Evolutionary conservation across 1,140 invertebrate genomes (phyloP).

Genomic region (Drosophila tropicalis): DNA sequence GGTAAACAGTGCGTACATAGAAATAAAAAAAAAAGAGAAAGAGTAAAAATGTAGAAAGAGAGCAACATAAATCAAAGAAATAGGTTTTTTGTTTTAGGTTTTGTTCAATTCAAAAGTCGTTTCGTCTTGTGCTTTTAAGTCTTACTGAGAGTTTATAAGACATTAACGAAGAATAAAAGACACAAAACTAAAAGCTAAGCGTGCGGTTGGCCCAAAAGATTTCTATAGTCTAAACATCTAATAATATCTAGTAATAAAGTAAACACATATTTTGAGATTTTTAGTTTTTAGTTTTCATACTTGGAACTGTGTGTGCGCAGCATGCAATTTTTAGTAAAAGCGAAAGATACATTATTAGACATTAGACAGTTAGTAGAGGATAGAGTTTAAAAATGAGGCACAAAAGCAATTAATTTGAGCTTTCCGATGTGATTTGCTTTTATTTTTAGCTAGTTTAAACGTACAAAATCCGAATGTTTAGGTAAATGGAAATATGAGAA

Average conservation of each 20-base stretch:
- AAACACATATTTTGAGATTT: constrained; percentile 1
- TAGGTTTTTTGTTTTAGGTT: constrained; percentile 45
- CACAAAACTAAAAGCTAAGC: constrained; percentile 39
- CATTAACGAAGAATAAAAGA: neutral
- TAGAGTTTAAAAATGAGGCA: neutral
- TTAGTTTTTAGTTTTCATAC: constrained; percentile 35
- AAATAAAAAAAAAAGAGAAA: constrained; percentile 82
- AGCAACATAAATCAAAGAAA: constrained; percentile 71
- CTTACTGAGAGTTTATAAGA: neutral
- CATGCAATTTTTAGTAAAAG: constrained; percentile 48
- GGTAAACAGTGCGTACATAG: constrained; percentile 80
- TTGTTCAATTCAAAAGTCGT: constrained; percentile 29
- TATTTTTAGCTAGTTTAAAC: neutral
- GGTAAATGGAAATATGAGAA: neutral
- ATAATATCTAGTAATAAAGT: too few species aligned
- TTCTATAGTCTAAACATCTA: constrained; percentile 9
- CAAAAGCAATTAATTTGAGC: constrained; percentile 16
- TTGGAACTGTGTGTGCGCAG: constrained; percentile 46
- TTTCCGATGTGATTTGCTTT: constrained; percentile 28
- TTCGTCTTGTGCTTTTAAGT: constrained; percentile 12
- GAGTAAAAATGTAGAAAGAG: constrained; percentile 72
- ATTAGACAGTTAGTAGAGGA: constrained; percentile 3
- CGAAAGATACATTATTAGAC: constrained; percentile 12
- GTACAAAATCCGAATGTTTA: neutral
- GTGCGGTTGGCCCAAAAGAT: constrained; percentile 44